Evolutionary conservation across 2,888 invertebrate genomes (phyloP).

Genomic region (Monoplex corrugatus): DNA sequence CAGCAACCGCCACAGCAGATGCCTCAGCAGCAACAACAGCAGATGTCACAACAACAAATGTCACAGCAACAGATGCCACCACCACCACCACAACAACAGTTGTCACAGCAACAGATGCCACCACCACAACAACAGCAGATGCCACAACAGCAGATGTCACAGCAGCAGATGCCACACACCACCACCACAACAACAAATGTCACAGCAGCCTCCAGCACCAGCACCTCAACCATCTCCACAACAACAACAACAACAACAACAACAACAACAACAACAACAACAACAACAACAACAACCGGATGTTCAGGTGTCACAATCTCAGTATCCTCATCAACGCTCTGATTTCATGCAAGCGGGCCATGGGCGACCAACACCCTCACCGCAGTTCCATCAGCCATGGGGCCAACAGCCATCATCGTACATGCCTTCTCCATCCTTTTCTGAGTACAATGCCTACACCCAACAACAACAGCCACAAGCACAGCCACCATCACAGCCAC

Average conservation of each 20-base stretch:
- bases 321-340: constrained; percentile 44
- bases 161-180: constrained; percentile 41
- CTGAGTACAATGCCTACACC: constrained; percentile 31
- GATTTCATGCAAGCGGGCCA: constrained; percentile 20
- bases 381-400: constrained; percentile 42
- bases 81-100: constrained; percentile 41
- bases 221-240: constrained; percentile 42
- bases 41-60: constrained; percentile 20
- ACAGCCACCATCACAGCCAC: constrained; percentile 28
- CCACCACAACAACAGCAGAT: constrained; percentile 32
- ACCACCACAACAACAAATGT: not conserved
- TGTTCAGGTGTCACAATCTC: constrained; percentile 45
- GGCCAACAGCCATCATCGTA: constrained; percentile 19
- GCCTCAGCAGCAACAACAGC: constrained; percentile 31
- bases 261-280: constrained; percentile 34
- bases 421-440: constrained; percentile 16
- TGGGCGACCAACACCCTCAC: constrained; percentile 20
- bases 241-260: constrained; percentile 34
- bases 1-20: constrained; percentile 30
- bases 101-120: constrained; percentile 8
- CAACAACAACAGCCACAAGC: constrained; percentile 41
- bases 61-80: too few relatives aligned
- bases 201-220: constrained; percentile 31
- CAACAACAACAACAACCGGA: constrained; percentile 15
- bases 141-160: constrained; percentile 18